Conservation (phyloP, 2,797 vertebrate genomes). For the Kryptopterus vitreolus region DNA sequence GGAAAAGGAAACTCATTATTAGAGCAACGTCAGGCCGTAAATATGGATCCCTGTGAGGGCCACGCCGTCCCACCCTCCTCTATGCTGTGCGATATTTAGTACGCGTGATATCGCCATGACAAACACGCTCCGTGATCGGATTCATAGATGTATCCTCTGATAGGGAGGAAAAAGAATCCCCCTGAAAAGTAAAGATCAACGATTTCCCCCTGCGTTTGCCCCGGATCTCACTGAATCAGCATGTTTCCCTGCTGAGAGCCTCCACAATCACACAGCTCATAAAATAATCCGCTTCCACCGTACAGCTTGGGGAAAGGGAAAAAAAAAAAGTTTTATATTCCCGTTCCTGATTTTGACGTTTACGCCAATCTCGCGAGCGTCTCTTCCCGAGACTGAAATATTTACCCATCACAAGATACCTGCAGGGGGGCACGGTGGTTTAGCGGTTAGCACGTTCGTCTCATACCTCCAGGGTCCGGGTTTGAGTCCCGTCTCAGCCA, state of each 20-base stretch:
- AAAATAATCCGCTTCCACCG: slow-evolving; percentile 40
- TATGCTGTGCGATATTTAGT: neutral
- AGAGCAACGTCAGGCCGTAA: slow-evolving; percentile 62
- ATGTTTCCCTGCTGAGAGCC: slow-evolving; percentile 32
- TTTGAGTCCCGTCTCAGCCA: too few relatives aligned
- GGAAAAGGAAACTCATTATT: slow-evolving; percentile 63
- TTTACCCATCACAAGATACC: slow-evolving; percentile 27
- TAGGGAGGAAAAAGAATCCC: slow-evolving; percentile 45
- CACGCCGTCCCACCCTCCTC: neutral
- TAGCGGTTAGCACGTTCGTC: too few relatives aligned
- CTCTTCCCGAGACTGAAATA: neutral
- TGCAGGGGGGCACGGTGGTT: neutral
- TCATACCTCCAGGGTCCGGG: too few relatives aligned
- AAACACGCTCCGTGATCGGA: slow-evolving; percentile 10
- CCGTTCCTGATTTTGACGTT: slow-evolving; percentile 39
- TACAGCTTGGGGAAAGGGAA: slow-evolving; percentile 33
- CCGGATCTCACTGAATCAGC: slow-evolving; percentile 34
- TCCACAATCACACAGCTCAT: slow-evolving; percentile 35
- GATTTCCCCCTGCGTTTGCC: neutral
- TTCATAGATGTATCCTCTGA: slow-evolving; percentile 44
- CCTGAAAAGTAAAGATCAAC: slow-evolving; percentile 34
- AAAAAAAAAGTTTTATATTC: slow-evolving; percentile 43
- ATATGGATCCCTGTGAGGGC: slow-evolving; percentile 57
- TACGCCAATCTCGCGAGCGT: neutral
- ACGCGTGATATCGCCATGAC: slow-evolving; percentile 7